Conservation (phyloP, 2,113 vertebrate species). For the Cacatua alba region DNA sequence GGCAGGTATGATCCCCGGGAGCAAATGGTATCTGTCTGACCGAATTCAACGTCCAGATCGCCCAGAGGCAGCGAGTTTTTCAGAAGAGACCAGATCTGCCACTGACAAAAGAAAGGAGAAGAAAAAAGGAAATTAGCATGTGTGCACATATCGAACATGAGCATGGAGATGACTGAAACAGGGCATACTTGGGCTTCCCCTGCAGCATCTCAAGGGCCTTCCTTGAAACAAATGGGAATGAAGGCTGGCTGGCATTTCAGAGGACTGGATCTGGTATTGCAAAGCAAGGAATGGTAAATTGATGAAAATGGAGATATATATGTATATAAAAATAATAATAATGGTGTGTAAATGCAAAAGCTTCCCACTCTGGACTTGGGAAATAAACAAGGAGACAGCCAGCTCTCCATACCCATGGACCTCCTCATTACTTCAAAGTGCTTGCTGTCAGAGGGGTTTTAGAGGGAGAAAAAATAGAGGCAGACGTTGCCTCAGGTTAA, state of each 20-base stretch:
- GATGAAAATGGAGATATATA: too few relatives aligned
- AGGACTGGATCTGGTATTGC: too few relatives aligned
- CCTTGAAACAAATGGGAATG: not conserved
- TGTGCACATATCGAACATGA: rapidly evolving
- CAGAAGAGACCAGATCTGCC: slow-evolving; percentile 73
- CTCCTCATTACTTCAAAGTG: not conserved
- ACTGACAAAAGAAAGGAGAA: slow-evolving; percentile 62
- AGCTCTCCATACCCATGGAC: not conserved
- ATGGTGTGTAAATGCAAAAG: rapidly evolving
- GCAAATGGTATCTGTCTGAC: slow-evolving; percentile 12
- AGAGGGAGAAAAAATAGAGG: not conserved
- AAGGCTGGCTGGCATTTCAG: not conserved
- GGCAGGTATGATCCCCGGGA: slow-evolving; percentile 33
- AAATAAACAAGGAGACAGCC: not conserved
- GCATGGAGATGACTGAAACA: not conserved
- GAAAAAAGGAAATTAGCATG: not conserved
- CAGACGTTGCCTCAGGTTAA: not conserved
- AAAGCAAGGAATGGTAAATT: too few relatives aligned
- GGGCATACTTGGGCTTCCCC: not conserved
- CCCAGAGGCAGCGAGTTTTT: slow-evolving; percentile 59
- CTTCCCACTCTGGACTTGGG: not conserved
- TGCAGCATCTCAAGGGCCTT: not conserved
- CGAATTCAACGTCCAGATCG: slow-evolving; percentile 38
- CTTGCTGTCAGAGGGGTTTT: not conserved
- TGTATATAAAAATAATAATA: not conserved